phyloP scores from a whole-genome alignment of 2,797 vertebrate genomes.

The Denticeps clupeoides region DNA sequence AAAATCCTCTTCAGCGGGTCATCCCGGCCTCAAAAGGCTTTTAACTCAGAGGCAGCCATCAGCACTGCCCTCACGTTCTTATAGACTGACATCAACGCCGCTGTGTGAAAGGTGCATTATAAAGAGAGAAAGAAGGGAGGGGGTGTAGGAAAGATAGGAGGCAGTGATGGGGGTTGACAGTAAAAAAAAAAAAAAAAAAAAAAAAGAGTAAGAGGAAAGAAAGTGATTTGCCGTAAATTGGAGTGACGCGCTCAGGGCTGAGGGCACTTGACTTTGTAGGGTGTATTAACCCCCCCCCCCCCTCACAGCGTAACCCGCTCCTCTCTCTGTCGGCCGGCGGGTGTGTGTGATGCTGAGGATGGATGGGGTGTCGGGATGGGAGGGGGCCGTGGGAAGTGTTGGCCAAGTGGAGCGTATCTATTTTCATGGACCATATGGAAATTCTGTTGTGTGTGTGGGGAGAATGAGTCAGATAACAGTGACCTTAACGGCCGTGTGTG shows the following conservation, averaged over 20 bases:
- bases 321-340: constrained; percentile 16
- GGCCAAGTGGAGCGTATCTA: constrained; percentile 67
- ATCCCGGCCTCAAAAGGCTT: constrained; percentile 84
- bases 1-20: constrained; percentile 89
- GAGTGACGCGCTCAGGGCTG: constrained; percentile 62
- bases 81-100: constrained; percentile 76
- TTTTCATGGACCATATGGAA: constrained; percentile 99
- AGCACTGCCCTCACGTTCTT: constrained; percentile 90
- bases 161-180: neutral
- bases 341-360: constrained; percentile 12
- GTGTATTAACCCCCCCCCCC: constrained; percentile 24
- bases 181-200: constrained; percentile 27
- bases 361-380: constrained; percentile 4
- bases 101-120: constrained; percentile 60
- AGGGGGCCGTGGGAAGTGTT: constrained; percentile 82
- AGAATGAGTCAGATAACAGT: constrained; percentile 81
- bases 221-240: constrained; percentile 63
- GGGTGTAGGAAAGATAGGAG: constrained; percentile 13
- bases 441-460: constrained; percentile 89
- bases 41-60: constrained; percentile 76
- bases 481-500: constrained; percentile 88
- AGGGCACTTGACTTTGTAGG: constrained; percentile 47
- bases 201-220: constrained; percentile 37
- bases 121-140: constrained; percentile 3
- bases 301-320: constrained; percentile 18